Percentiles rank a stretch among this genome's conserved stretches.
Conservation (phyloP, 1,140 invertebrate species). For the Macrostomum lignano region DNA sequence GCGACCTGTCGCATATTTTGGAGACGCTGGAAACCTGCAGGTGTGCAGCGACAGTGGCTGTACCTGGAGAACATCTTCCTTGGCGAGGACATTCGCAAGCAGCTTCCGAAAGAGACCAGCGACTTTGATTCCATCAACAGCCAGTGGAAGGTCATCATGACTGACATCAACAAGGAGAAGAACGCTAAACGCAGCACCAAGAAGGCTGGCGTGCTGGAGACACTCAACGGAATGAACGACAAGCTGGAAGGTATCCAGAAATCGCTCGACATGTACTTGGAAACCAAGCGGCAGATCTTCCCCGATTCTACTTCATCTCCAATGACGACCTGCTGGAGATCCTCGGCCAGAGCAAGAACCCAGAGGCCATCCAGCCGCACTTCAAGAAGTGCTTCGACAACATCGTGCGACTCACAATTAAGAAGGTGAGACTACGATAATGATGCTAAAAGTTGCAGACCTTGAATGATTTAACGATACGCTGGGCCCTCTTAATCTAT, state of each 20-base stretch:
- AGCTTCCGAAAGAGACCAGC: conserved; percentile 24
- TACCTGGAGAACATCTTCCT: conserved; percentile 39
- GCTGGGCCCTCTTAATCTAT: background rate
- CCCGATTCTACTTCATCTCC: conserved; percentile 29
- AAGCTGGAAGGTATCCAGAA: conserved; percentile 29
- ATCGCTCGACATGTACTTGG: conserved; percentile 28
- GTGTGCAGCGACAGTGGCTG: conserved; percentile 47
- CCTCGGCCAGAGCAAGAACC: conserved; percentile 27
- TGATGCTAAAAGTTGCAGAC: background rate
- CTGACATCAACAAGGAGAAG: conserved; percentile 16
- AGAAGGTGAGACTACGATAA: conserved; percentile 12
- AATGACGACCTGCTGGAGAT: conserved; percentile 29
- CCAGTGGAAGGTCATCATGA: conserved; percentile 26
- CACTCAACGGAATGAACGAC: conserved; percentile 23
- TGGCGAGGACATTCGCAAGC: conserved; percentile 27
- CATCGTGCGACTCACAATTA: conserved; percentile 23
- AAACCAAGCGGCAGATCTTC: conserved; percentile 28
- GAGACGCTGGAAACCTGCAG: conserved; percentile 47
- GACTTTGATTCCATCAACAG: conserved; percentile 26
- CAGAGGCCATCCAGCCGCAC: conserved; percentile 23
- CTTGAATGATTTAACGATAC: background rate
- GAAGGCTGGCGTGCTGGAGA: conserved; percentile 20
- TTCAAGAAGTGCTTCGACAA: conserved; percentile 29
- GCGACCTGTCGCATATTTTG: conserved; percentile 41
- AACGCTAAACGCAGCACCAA: conserved; percentile 23